Percentiles rank a stretch among this genome's conserved stretches.
Evolutionary conservation across 2,888 invertebrate genomes (phyloP).

Genomic region (Prenolepis imparis): DNA sequence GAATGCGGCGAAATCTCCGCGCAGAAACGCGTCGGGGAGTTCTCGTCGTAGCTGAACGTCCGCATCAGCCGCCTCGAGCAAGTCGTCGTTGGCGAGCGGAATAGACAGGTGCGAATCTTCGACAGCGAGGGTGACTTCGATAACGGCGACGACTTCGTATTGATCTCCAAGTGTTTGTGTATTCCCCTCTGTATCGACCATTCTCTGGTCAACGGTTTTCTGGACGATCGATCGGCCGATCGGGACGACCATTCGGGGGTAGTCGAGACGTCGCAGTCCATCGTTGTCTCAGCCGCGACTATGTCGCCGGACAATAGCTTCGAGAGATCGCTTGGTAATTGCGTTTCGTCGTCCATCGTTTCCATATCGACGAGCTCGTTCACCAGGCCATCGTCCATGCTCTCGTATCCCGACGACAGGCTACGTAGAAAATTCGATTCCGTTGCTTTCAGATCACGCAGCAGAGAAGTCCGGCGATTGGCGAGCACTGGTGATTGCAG

Average conservation of each 20-base stretch:
- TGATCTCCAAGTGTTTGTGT: not conserved
- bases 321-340: constrained; percentile 88
- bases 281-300: constrained; percentile 68
- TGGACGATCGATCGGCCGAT: constrained; percentile 17
- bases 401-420: constrained; percentile 88
- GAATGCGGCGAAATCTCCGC: constrained; percentile 52
- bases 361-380: constrained; percentile 89
- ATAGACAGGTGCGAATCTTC: constrained; percentile 87
- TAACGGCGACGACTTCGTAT: not conserved
- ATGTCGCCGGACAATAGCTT: constrained; percentile 88
- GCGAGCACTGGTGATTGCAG: constrained; percentile 53
- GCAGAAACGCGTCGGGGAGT: not conserved
- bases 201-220: not conserved
- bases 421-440: constrained; percentile 85
- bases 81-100: constrained; percentile 84
- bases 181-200: constrained; percentile 10
- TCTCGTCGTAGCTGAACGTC: constrained; percentile 58
- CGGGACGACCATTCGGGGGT: constrained; percentile 86
- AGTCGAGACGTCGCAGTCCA: constrained; percentile 82
- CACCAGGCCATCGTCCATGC: constrained; percentile 89
- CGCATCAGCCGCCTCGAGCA: constrained; percentile 77
- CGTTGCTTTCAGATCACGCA: constrained; percentile 61
- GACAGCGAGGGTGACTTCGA: constrained; percentile 70
- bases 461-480: constrained; percentile 67
- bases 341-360: constrained; percentile 85